Evolutionary conservation across 2,797 vertebrate genomes (phyloP), one percentile per base, ranked within the genome.

Genomic region (Diceros bicornis): DNA sequence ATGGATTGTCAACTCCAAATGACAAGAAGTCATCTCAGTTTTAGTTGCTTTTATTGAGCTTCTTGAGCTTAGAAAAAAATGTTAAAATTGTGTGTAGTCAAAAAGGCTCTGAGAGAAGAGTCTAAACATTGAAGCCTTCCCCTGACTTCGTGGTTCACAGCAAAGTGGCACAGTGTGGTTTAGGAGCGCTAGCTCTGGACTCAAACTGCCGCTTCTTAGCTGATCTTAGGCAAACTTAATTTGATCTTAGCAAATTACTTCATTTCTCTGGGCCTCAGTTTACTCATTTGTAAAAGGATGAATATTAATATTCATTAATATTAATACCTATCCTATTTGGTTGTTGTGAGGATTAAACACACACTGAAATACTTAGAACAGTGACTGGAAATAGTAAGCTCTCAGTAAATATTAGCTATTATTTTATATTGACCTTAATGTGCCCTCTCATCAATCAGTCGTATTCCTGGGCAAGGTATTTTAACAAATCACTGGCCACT

Each of bases 361-460:
- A 96, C 64, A 81, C 1, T 61, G 62, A 89, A 96, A 93, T 77
- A 89, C n/a, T 89, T 86, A 78, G 27, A 81, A 78, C 34, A 92
- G 85, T 91, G 64, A 47, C 74, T 74, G 37, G 34, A n/a, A 91
- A 79, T 4, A 90, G 55, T 88, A 96, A 97, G 79, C 55, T 41
- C 72, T 96, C 25, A 52, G 71, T 68, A 92, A 96, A 55, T 81
- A 77, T 79, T 85, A 96, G 66, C 69, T 89, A 50, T 95, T 93
- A 69, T 64, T 94, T 95, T 81, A 68, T 72, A 77, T 52, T 94
- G 78, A 69, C 47, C 72, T 92, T 96, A 96, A 91, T 29, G 57
- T 86, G 57, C 62, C 25, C 78, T 89, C 93, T 94, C 12, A 79
- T 37, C 72, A 84, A 16, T 77, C 75, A 68, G 50, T 90, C 50